Base-by-base conservation (phyloP, 2,888 invertebrate species). In the Epinotia nisella region DNA sequence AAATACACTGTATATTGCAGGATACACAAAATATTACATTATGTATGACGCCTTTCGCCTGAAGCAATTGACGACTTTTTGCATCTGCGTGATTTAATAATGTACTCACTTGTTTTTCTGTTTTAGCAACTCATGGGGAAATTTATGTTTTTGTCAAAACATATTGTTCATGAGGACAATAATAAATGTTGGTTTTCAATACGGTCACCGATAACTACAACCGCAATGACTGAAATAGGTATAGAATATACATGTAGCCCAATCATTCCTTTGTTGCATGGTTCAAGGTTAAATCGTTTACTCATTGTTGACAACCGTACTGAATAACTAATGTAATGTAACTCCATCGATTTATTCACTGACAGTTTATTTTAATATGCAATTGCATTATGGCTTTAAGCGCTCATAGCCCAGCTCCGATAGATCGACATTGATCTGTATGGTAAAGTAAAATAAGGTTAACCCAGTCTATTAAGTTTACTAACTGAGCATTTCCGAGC, bases 111-210 rank as follows among this genome's bases (percentile, higher is more conserved):
- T 59, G 71, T 65, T 56, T 35, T 69, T 53, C 59, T 51, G 35
- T 71, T 65, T 55, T 39, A 51, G 13, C 11, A 55, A 67, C 35
- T 72, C 61, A 67, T 67, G 55, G 71, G 67, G 21, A 72, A 61
- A 60, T 67, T 67, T 15, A 21, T 29, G 21, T 24, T 49, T 49
- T 49, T 7, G n/a, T n/a, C 49, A 56, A 45, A n/a, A 59, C 29
- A 56, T 56, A 41, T 56, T 41, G 60, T 72, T 67, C 45, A 24
- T 11, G 7, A n/a, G 21, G 55, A 41, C 24, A 67, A 67, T 41
- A 64, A 58, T 59, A 59, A 59, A 41, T 55, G 21, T 45, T 45
- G 56, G 56, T n/a, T 45, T 41, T 66, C n/a, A 35, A 55, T 56
- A 56, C 49, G 58, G 41, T 56, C 53, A 45, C 51, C 51, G 71